A percentile compares a stretch with the other conserved stretches of the same genome.
Conservation (phyloP, 2,113 vertebrate genomes). For the Telmatochromis sp. region DNA sequence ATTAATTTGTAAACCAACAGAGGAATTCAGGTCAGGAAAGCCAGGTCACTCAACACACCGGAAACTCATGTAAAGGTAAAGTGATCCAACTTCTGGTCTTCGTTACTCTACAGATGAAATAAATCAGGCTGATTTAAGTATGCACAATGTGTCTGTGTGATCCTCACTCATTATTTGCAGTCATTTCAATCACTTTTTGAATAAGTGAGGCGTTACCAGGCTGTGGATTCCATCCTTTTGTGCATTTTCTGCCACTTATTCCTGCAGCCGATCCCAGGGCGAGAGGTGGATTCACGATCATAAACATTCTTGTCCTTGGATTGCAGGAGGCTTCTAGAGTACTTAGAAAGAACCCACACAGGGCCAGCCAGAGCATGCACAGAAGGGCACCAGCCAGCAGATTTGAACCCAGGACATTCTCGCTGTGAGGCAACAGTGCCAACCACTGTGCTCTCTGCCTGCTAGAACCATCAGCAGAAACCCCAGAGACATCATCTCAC, state of each 20-base stretch:
- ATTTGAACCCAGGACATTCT: background rate
- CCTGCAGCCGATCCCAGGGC: background rate
- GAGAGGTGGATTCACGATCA: background rate
- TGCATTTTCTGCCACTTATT: background rate
- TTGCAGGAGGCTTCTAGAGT: background rate
- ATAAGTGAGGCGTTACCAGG: background rate
- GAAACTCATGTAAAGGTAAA: background rate
- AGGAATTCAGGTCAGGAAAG: background rate
- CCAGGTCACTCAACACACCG: background rate
- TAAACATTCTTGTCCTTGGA: background rate
- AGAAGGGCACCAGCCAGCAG: background rate
- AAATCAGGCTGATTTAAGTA: background rate
- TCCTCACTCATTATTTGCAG: background rate
- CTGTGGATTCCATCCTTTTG: background rate
- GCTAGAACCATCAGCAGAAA: background rate
- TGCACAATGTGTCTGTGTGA: background rate
- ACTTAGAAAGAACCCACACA: background rate
- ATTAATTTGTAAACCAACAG: background rate
- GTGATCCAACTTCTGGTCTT: background rate
- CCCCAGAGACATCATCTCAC: background rate
- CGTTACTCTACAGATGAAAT: background rate
- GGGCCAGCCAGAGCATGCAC: background rate
- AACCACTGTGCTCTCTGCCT: background rate
- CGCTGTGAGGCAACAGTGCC: background rate
- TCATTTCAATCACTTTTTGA: background rate